These are phyloP conservation scores for Neoaliturus tenellus DNA, from an alignment of 2,888 invertebrate genomes.

Conservation along the genomic window DNA sequence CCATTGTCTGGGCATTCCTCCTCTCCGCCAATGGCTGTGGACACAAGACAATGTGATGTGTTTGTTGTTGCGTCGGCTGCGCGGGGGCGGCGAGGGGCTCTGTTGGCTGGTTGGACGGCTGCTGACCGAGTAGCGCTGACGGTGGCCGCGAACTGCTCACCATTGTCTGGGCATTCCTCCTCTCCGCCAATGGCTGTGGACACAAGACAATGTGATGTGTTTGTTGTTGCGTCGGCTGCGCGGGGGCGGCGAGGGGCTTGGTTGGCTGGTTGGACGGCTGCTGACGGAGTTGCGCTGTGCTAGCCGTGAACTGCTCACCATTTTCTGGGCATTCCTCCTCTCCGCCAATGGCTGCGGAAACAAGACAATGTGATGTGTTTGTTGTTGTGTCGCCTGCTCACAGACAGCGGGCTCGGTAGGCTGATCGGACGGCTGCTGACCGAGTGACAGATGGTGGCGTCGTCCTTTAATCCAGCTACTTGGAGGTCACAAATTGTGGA, in stretches of 20 bases:
- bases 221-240: not conserved
- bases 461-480: no score
- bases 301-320: slow-evolving; percentile 5
- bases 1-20: slow-evolving; percentile 22
- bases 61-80: not conserved
- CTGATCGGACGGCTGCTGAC: no score
- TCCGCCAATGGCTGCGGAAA: not conserved
- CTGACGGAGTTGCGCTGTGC: not conserved
- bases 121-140: not conserved
- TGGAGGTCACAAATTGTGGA: no score
- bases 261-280: not conserved
- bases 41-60: not conserved
- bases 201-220: not conserved
- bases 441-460: no score
- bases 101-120: not conserved
- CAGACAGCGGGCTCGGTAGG: no score
- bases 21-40: not conserved
- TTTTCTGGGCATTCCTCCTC: slow-evolving; percentile 20
- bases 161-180: slow-evolving; percentile 22
- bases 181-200: not conserved
- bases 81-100: not conserved
- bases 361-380: no score
- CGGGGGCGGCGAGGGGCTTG: not conserved
- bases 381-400: no score
- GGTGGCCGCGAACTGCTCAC: slow-evolving; percentile 7